Evolutionary conservation across 1,140 invertebrate genomes (phyloP).

Genomic region (Macrotrachela quadricornifera): DNA sequence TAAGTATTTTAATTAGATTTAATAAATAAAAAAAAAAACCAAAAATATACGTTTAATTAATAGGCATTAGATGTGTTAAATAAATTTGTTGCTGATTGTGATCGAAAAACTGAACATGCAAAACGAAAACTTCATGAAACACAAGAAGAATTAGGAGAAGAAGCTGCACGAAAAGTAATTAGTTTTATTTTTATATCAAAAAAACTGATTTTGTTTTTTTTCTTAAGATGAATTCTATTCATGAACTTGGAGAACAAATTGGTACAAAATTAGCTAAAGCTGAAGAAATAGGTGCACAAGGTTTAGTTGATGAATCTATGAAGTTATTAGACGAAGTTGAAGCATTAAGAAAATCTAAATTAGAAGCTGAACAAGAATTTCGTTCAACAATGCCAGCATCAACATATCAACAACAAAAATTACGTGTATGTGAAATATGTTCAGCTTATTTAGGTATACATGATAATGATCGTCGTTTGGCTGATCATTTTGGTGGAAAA

Average conservation of each 20-base stretch:
- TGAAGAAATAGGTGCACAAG: slow-evolving; percentile 73
- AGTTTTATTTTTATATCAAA: not conserved
- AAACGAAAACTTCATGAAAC: slow-evolving; percentile 83
- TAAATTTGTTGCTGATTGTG: slow-evolving; percentile 79
- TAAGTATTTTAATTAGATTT: not conserved
- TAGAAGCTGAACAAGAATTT: slow-evolving; percentile 76
- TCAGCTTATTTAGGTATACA: slow-evolving; percentile 94
- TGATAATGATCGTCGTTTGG: slow-evolving; percentile 84
- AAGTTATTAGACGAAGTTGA: slow-evolving; percentile 84
- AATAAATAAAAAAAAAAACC: not conserved
- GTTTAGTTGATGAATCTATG: slow-evolving; percentile 47
- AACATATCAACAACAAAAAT: slow-evolving; percentile 89
- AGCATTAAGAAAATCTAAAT: slow-evolving; percentile 70
- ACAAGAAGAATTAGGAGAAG: slow-evolving; percentile 81
- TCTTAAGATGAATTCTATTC: slow-evolving; percentile 42
- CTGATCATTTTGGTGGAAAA: slow-evolving; percentile 97
- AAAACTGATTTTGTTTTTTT: not conserved
- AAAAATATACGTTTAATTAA: slow-evolving; percentile 1
- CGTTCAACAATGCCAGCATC: slow-evolving; percentile 89
- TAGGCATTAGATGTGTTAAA: slow-evolving; percentile 87
- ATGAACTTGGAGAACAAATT: slow-evolving; percentile 80
- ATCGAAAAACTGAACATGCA: slow-evolving; percentile 70
- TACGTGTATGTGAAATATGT: slow-evolving; percentile 82
- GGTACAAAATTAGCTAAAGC: slow-evolving; percentile 83
- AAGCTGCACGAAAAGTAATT: slow-evolving; percentile 68